Percentiles rank a stretch among this genome's conserved stretches.
Conservation (phyloP, 2,888 invertebrate species). For the Perizoma affinitatum region DNA sequence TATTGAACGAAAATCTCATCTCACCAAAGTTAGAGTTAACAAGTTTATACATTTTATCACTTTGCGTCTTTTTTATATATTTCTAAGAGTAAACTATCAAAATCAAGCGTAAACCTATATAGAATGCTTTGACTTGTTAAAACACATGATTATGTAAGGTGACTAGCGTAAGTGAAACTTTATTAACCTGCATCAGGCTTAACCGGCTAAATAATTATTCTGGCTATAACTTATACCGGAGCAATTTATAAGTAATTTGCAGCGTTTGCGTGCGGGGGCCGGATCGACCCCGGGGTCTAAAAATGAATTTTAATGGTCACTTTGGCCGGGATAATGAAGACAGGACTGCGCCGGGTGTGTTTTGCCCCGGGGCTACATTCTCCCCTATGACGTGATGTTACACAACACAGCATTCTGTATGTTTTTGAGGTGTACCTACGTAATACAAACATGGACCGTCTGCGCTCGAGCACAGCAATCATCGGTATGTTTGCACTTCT, state of each 20-base stretch:
- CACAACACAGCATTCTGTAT: constrained; percentile 7
- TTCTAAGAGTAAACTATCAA: no score
- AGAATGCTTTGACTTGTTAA: no score
- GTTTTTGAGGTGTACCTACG: constrained; percentile 40
- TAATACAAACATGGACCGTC: constrained; percentile 34
- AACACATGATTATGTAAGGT: no score
- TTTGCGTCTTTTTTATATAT: no score
- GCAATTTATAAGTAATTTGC: constrained; percentile 36
- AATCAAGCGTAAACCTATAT: no score
- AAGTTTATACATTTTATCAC: no score
- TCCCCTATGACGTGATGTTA: constrained; percentile 45
- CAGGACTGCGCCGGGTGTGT: constrained; percentile 47
- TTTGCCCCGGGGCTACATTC: constrained; percentile 45
- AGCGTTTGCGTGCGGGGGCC: constrained; percentile 33
- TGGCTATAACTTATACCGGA: constrained; percentile 17
- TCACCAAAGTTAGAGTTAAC: no score
- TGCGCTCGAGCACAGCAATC: constrained; percentile 26
- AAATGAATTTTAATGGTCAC: constrained; percentile 79
- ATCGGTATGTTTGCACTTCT: constrained; percentile 35
- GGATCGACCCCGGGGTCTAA: constrained; percentile 53
- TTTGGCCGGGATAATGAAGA: constrained; percentile 68
- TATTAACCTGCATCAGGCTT: not conserved
- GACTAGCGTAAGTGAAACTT: no score
- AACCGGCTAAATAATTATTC: constrained; percentile 13
- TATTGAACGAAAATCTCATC: no score